phyloP scores from a whole-genome alignment of 1,140 invertebrate species.

The Euschistus heros region DNA sequence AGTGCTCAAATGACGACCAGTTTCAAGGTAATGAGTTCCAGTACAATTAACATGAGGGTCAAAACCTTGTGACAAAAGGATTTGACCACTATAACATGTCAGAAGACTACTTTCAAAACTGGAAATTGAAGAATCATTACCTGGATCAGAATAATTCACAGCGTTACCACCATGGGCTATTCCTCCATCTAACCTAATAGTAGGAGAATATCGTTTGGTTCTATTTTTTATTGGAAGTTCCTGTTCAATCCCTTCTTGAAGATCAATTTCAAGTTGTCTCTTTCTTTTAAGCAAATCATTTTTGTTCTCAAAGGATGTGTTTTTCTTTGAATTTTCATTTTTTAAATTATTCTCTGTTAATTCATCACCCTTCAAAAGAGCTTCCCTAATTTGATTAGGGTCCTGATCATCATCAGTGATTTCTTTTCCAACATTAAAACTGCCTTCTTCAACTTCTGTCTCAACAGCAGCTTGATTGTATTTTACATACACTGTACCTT shows the following conservation, averaged over 20 bases:
- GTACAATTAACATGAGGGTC: slow-evolving; percentile 51
- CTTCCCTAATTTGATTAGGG: not conserved
- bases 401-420: not conserved
- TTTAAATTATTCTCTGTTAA: not conserved
- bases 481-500: slow-evolving; percentile 54
- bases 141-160: slow-evolving; percentile 42
- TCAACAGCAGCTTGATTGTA: slow-evolving; percentile 39
- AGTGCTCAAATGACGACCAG: slow-evolving; percentile 45
- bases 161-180: slow-evolving; percentile 62
- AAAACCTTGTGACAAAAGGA: slow-evolving; percentile 56
- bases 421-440: slow-evolving; percentile 7
- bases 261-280: not conserved
- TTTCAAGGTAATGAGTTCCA: slow-evolving; percentile 53
- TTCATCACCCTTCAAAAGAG: not conserved
- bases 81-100: slow-evolving; percentile 59
- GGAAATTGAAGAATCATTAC: slow-evolving; percentile 52
- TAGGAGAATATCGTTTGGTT: slow-evolving; percentile 39
- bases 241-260: not conserved
- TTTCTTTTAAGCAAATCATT: slow-evolving; percentile 2
- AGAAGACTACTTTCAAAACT: slow-evolving; percentile 66
- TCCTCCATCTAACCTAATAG: slow-evolving; percentile 49
- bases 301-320: not conserved
- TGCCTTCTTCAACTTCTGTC: not conserved
- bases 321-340: not conserved
- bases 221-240: slow-evolving; percentile 25